phyloP scores from a whole-genome alignment of 1,140 invertebrate genomes.

The Trichonephila clavipes region DNA sequence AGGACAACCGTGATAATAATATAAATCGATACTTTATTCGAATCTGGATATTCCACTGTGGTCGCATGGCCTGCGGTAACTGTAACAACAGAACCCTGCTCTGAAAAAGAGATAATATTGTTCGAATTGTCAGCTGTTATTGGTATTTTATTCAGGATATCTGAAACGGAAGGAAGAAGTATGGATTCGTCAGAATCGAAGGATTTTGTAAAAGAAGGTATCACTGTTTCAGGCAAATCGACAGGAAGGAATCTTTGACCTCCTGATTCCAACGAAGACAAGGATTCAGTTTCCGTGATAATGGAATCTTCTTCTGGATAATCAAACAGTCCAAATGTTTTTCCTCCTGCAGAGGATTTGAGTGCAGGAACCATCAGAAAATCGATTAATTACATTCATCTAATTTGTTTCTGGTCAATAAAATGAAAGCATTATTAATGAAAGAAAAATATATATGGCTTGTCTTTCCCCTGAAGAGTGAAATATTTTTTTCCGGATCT shows the following conservation, averaged over 20 bases:
- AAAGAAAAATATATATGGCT: too few species aligned
- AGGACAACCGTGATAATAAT: not conserved
- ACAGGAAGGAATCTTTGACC: not conserved
- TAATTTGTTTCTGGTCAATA: not conserved
- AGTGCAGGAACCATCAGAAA: slow-evolving; percentile 3
- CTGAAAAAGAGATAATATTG: not conserved
- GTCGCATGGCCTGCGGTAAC: not conserved
- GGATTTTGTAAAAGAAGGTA: not conserved
- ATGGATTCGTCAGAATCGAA: not conserved
- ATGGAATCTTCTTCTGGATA: not conserved
- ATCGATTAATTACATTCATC: not conserved
- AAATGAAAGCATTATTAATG: not conserved
- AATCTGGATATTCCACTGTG: not conserved
- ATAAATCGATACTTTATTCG: slow-evolving; percentile 3
- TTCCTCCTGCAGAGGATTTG: slow-evolving; percentile 2
- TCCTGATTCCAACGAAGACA: not conserved
- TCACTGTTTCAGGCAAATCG: not conserved
- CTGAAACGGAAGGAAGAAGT: not conserved
- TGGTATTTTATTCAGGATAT: not conserved
- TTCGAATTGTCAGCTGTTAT: not conserved
- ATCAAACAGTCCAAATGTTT: not conserved
- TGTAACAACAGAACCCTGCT: not conserved
- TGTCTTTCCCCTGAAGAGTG: too few species aligned
- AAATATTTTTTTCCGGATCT: too few species aligned
- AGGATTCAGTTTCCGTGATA: not conserved